Percentiles rank a stretch among this genome's conserved stretches.
Conservation (phyloP, 2,113 vertebrate species). For the Pseudolaguvia tuberculata region DNA sequence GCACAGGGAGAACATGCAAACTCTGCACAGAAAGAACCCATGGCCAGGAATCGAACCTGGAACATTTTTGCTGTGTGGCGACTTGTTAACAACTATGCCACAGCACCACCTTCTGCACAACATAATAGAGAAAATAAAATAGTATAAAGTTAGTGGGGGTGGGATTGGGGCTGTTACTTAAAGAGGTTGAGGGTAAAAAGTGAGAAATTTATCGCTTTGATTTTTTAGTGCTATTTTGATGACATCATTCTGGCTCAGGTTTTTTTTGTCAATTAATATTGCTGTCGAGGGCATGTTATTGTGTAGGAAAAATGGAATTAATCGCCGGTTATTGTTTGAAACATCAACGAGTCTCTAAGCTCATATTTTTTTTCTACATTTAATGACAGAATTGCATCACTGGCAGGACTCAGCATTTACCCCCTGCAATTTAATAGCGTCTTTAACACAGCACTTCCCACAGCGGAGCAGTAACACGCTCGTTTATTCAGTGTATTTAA, state of each 20-base stretch:
- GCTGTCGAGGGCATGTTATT: constrained; percentile 47
- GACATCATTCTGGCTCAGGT: constrained; percentile 70
- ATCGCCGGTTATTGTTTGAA: constrained; percentile 45
- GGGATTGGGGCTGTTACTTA: neutral
- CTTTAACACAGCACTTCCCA: constrained; percentile 3
- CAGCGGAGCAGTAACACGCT: neutral
- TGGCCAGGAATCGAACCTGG: too few relatives aligned
- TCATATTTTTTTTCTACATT: constrained; percentile 27
- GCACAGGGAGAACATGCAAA: too few relatives aligned
- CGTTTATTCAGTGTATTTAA: too few relatives aligned
- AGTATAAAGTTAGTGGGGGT: neutral
- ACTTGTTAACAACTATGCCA: too few relatives aligned
- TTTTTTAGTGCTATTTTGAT: constrained; percentile 41
- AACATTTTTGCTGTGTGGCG: too few relatives aligned
- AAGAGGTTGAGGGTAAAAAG: neutral
- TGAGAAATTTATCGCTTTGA: constrained; percentile 36
- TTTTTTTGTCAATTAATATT: constrained; percentile 57
- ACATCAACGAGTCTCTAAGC: constrained; percentile 15
- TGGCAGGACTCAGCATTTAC: neutral
- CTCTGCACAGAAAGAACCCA: too few relatives aligned
- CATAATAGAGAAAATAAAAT: neutral
- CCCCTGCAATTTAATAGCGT: neutral
- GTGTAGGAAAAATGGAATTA: constrained; percentile 52
- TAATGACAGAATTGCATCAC: constrained; percentile 23
- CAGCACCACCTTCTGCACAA: neutral